Percentiles rank a stretch among this genome's conserved stretches.
Evolutionary conservation across 2,888 invertebrate species (phyloP).

Genomic region (Cataglyphis cursor): DNA sequence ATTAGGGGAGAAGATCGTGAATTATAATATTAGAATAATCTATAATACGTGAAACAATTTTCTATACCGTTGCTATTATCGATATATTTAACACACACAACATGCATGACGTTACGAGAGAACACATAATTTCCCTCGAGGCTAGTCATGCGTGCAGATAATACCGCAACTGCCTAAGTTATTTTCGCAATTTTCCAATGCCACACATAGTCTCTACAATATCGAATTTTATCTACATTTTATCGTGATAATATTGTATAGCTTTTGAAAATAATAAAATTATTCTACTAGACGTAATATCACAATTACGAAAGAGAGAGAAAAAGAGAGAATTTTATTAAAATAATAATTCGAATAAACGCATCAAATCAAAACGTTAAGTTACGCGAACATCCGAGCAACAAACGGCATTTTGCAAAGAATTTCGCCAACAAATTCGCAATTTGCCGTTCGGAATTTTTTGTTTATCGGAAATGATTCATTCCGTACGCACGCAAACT

Average conservation of each 20-base stretch:
- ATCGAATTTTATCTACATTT: constrained; percentile 36
- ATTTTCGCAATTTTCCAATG: constrained; percentile 50
- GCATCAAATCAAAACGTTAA: neutral
- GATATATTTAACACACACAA: constrained; percentile 29
- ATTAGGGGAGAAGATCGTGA: neutral
- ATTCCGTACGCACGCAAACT: constrained; percentile 13
- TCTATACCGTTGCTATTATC: constrained; percentile 30
- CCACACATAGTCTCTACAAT: constrained; percentile 7
- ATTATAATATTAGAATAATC: constrained; percentile 36
- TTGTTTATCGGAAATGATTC: neutral
- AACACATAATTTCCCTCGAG: constrained; percentile 46
- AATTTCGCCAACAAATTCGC: neutral
- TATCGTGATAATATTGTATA: neutral
- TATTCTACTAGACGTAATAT: neutral
- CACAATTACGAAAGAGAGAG: neutral
- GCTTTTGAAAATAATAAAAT: neutral
- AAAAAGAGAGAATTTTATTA: neutral
- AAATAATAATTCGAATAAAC: constrained; percentile 22
- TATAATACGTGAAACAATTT: constrained; percentile 19
- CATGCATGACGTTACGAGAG: constrained; percentile 29
- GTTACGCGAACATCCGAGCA: neutral
- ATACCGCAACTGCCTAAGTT: constrained; percentile 45
- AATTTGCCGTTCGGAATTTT: constrained; percentile 9
- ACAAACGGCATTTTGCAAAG: constrained; percentile 5
- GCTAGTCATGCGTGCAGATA: constrained; percentile 49